Conservation (phyloP, 2,113 vertebrate genomes). For the Mormoops blainvillei region DNA sequence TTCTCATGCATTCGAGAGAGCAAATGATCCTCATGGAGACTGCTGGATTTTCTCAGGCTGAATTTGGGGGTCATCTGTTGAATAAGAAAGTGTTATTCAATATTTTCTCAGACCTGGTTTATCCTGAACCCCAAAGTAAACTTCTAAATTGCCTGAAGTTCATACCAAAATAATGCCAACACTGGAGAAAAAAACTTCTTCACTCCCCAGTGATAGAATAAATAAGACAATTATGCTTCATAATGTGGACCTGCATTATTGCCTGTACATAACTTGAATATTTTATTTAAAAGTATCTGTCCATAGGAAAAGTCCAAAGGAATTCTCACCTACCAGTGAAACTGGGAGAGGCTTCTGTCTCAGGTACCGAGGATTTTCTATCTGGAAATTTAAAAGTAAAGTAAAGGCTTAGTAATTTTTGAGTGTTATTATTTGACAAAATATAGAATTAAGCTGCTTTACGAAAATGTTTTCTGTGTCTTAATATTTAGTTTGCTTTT, state of each 20-base stretch:
- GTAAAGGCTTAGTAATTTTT: not conserved
- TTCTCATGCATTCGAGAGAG: conserved; percentile 77
- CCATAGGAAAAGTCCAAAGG: not conserved
- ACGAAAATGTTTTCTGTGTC: not conserved
- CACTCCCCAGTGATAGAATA: not conserved
- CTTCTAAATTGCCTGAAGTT: not conserved
- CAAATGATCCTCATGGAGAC: conserved; percentile 72
- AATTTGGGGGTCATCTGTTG: conserved; percentile 82
- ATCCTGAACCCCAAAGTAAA: not conserved
- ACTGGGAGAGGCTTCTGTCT: conserved; percentile 86
- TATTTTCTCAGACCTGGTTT: not conserved
- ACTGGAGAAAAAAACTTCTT: not conserved
- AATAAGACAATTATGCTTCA: not conserved
- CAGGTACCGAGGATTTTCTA: conserved; percentile 94
- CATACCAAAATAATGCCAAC: not conserved
- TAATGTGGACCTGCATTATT: not conserved
- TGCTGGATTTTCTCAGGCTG: conserved; percentile 77
- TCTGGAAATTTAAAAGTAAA: conserved; percentile 83
- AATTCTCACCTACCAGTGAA: conserved; percentile 86
- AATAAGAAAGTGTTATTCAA: conserved; percentile 47
- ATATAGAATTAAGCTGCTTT: not conserved
- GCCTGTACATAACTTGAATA: not conserved
- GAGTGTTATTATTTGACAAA: not conserved
- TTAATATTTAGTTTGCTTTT: not conserved
- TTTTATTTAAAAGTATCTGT: not conserved